phyloP scores from a whole-genome alignment of 2,113 vertebrate genomes.

The Ondatra zibethicus region DNA sequence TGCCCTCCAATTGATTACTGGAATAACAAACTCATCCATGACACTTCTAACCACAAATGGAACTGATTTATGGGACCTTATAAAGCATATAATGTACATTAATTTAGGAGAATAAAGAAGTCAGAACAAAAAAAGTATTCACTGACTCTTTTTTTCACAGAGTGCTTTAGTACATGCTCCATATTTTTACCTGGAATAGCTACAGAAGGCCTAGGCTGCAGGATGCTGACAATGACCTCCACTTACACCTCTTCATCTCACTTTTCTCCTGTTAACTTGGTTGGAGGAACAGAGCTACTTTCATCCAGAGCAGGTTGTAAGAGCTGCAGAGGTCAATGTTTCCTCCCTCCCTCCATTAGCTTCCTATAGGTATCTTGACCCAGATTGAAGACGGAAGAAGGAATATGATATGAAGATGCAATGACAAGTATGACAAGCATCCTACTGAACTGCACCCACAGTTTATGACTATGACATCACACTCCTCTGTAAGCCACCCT shows the following conservation, averaged over 20 bases:
- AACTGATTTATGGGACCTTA: neutral
- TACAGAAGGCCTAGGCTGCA: no score
- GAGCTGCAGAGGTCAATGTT: neutral
- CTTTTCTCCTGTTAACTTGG: neutral
- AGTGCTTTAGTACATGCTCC: neutral
- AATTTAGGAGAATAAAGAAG: neutral
- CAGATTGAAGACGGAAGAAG: neutral
- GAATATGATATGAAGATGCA: neutral
- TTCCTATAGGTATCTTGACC: neutral
- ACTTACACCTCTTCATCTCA: neutral
- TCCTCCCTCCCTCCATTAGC: neutral
- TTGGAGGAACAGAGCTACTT: neutral
- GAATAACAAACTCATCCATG: neutral
- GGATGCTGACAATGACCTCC: neutral
- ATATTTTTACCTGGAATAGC: neutral
- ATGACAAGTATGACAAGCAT: neutral
- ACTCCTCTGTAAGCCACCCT: neutral
- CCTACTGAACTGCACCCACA: accelerated
- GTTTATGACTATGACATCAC: neutral
- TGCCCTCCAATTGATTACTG: neutral
- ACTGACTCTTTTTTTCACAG: neutral
- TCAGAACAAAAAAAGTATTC: neutral
- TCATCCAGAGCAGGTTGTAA: neutral
- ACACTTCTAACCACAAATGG: neutral
- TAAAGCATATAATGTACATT: neutral